Evolutionary conservation across 2,888 invertebrate species (phyloP), one percentile per base, ranked within the genome.

Genomic region (Cheilosia impressa): DNA sequence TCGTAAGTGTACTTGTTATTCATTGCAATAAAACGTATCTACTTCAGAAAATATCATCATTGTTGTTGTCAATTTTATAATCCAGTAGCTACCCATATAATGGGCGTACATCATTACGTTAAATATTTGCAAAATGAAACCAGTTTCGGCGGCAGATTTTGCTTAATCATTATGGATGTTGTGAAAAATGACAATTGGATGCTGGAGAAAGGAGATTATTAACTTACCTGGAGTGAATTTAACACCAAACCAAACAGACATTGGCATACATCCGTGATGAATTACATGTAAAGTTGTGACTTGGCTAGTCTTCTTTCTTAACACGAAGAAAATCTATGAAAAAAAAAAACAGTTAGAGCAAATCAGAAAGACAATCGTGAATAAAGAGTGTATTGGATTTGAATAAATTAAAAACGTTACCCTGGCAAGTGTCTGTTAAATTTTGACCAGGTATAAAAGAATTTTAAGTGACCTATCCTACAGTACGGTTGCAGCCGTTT

Each of bases 181-280:
- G 3, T 50, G 13, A 7, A 34, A 34, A 57, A n/a, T n/a, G 7
- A 19, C 47, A 47, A 45, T 45, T 17, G 45, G 2, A 5, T 45
- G 45, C 17, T n/a, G 41, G 60, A 55, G 55, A 68, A 55, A 55
- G 52, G 47, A 19, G 47, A 47, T 43, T 47, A 68, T 31, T 43
- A 72, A 62, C 93, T 92, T 92, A 96, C 96, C 97, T 91, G 98
- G 98, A 31, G 97, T 98, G 93, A 98, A 98, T 93, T 98, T 98
- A 71, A 98, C 98, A 66, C 98, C 98, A 92, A 98, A 97, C 98
- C 98, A 98, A 87, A 98, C 98, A 5, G 97, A 97, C 96, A 98
- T 96, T 47, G 98, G 98, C 98, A 98, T 98, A 90, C 97, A 96
- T 88, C 98, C 98, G 92, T 98, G 98, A 93, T 98, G 98, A 91